Evolutionary conservation across 2,797 vertebrate species (phyloP).

Genomic region (Peromyscus melanophrys): DNA sequence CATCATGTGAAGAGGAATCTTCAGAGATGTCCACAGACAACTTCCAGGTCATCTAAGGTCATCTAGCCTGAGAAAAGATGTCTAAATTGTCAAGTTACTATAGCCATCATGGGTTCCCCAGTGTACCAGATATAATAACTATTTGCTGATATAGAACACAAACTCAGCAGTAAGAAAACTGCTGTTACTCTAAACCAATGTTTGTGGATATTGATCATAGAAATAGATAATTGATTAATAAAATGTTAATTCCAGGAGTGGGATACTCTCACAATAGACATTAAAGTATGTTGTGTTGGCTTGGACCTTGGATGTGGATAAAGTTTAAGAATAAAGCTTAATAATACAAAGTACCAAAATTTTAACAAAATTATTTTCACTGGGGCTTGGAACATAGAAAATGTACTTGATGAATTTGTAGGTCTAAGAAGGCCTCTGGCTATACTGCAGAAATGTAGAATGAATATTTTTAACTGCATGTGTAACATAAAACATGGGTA

Average conservation of each 20-base stretch:
- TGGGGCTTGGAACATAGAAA: constrained; percentile 13
- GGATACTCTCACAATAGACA: background rate
- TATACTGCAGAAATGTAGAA: background rate
- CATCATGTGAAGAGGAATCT: background rate
- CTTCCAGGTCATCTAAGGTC: background rate
- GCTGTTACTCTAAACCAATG: background rate
- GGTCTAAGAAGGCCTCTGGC: constrained; percentile 9
- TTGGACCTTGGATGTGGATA: background rate
- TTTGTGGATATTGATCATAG: background rate
- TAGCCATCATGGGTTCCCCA: background rate
- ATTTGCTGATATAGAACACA: background rate
- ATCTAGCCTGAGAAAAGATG: background rate
- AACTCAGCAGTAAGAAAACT: constrained; percentile 45
- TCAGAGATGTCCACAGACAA: background rate
- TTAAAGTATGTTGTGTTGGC: background rate
- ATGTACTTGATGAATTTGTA: constrained; percentile 25
- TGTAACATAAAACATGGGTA: background rate
- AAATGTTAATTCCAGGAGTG: constrained; percentile 1
- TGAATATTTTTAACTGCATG: constrained; percentile 27
- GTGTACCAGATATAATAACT: background rate
- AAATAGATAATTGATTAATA: background rate
- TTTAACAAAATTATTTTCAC: constrained; percentile 30
- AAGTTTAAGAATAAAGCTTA: background rate
- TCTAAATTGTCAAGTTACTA: background rate
- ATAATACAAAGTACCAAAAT: background rate